A percentile compares a stretch with the other conserved stretches of the same genome.
These are phyloP conservation scores for Vombatus ursinus DNA, from an alignment of 2,113 vertebrate species.

Conservation along the genomic window DNA sequence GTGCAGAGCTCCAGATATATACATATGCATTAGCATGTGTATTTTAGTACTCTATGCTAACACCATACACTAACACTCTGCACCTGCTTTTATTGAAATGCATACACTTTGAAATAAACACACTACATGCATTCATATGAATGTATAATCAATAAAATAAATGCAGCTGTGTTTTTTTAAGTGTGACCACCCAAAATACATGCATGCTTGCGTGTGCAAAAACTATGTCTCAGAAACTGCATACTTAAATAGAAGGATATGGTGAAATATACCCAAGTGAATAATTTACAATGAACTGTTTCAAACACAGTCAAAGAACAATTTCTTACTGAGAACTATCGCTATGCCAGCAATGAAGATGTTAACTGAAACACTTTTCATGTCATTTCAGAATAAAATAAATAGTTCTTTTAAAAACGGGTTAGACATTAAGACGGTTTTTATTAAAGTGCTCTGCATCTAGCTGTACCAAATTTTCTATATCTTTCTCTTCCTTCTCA, in stretches of 20 bases:
- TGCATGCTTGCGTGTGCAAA: constrained; percentile 65
- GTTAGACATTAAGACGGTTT: constrained; percentile 4
- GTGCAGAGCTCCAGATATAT: constrained; percentile 58
- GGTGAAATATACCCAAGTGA: neutral
- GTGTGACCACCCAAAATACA: constrained; percentile 73
- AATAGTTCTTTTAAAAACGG: constrained; percentile 23
- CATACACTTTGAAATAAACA: constrained; percentile 76
- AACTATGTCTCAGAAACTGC: constrained; percentile 27
- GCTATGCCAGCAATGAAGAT: constrained; percentile 13
- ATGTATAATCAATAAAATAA: constrained; percentile 75
- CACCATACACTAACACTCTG: constrained; percentile 70
- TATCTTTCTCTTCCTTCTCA: neutral
- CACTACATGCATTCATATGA: constrained; percentile 74
- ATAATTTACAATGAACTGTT: constrained; percentile 29
- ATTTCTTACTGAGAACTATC: neutral
- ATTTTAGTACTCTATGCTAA: constrained; percentile 73
- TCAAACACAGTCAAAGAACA: neutral
- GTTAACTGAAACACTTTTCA: constrained; percentile 28
- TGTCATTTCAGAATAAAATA: neutral
- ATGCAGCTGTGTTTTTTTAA: constrained; percentile 73
- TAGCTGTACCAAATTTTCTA: constrained; percentile 9
- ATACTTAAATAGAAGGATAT: constrained; percentile 19
- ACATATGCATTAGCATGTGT: constrained; percentile 78
- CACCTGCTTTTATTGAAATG: constrained; percentile 81
- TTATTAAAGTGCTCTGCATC: neutral